Conservation (phyloP, 2,797 vertebrate species). For the Fringilla coelebs region DNA sequence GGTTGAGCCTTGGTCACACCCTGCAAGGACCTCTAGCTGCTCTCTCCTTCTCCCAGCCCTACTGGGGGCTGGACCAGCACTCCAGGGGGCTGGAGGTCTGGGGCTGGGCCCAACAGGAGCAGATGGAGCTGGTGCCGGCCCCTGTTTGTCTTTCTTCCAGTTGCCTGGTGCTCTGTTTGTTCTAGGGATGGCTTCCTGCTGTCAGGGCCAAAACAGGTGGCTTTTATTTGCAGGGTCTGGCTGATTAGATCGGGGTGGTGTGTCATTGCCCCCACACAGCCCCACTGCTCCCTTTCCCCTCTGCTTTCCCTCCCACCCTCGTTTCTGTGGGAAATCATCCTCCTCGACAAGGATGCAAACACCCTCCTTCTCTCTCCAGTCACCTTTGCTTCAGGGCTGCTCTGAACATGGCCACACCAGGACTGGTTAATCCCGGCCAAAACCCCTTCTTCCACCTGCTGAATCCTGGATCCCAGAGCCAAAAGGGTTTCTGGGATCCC, state of each 20-base stretch:
- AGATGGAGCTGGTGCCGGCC: constrained; percentile 70
- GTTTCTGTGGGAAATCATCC: constrained; percentile 63
- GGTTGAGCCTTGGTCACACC: neutral
- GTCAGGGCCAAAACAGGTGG: constrained; percentile 75
- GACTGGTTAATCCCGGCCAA: neutral
- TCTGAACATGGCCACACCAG: neutral
- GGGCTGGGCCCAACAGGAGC: neutral
- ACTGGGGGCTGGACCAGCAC: accelerated
- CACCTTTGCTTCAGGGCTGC: neutral
- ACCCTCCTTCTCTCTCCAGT: neutral
- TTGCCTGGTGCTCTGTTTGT: constrained; percentile 67
- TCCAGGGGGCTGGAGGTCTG: neutral
- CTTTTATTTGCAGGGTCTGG: constrained; percentile 76
- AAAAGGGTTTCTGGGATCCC: neutral
- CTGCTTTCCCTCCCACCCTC: neutral
- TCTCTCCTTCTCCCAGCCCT: neutral
- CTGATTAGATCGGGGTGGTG: constrained; percentile 48
- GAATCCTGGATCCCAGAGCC: neutral
- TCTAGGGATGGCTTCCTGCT: constrained; percentile 73
- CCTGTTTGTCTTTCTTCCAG: constrained; percentile 77
- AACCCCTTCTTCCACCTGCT: neutral
- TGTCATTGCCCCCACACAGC: neutral
- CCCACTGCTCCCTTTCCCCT: neutral
- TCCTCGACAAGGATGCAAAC: constrained; percentile 8
- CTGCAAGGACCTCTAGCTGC: neutral